These are phyloP conservation scores for Hippocampus kuda DNA, from an alignment of 2,797 vertebrate species.

Conservation along the genomic window DNA sequence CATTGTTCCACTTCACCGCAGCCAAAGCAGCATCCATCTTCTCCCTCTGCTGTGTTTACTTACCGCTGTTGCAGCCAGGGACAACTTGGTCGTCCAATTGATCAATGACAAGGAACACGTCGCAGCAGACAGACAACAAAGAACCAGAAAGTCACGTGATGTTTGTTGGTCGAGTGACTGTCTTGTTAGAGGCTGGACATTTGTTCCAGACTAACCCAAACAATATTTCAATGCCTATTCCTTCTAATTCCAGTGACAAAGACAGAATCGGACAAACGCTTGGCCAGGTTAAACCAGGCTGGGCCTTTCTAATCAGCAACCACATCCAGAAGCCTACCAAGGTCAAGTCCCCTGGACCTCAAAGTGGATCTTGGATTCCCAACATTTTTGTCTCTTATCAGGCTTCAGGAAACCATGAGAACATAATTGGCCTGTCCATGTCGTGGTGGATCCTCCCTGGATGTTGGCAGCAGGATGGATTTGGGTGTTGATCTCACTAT, in stretches of 20 bases:
- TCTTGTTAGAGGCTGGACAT: background rate
- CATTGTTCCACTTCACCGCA: background rate
- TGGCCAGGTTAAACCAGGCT: conserved; percentile 34
- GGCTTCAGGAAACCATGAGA: conserved; percentile 16
- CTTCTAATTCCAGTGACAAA: conserved; percentile 46
- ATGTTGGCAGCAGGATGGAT: conserved; percentile 66
- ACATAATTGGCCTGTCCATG: conserved; percentile 46
- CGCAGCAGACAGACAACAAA: background rate
- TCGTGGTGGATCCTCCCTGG: conserved; percentile 44
- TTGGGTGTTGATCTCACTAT: conserved; percentile 53
- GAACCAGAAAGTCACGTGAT: background rate
- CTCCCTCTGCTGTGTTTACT: background rate
- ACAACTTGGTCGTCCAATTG: conserved; percentile 1
- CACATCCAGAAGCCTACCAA: conserved; percentile 6
- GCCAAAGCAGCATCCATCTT: background rate
- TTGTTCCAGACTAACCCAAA: background rate
- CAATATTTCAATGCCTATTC: conserved; percentile 16
- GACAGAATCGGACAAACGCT: conserved; percentile 24
- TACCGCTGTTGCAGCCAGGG: background rate
- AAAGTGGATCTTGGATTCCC: background rate
- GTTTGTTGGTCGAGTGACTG: background rate
- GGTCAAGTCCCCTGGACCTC: conserved; percentile 9
- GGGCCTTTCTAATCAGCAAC: conserved; percentile 19
- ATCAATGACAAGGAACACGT: background rate
- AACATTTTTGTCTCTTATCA: conserved; percentile 13